A percentile compares a stretch with the other conserved stretches of the same genome.
These are phyloP conservation scores for Aleiodes leptofemur DNA, from an alignment of 2,888 invertebrate genomes.

Conservation along the genomic window DNA sequence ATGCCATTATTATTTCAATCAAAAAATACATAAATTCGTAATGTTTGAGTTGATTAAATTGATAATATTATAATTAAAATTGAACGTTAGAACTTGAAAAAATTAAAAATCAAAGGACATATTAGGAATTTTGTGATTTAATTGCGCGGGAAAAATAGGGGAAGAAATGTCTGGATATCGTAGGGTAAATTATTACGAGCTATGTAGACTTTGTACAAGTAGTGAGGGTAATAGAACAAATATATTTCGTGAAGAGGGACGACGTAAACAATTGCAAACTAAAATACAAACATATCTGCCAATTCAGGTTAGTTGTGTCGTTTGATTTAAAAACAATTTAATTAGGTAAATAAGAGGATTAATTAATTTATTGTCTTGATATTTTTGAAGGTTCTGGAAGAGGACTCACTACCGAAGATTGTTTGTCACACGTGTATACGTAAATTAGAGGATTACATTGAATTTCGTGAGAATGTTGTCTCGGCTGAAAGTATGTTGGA, in stretches of 20 bases:
- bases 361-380: background rate
- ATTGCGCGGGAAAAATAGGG: conserved; percentile 35
- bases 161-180: conserved; percentile 81
- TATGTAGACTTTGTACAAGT: conserved; percentile 83
- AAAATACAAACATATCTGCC: conserved; percentile 82
- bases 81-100: background rate
- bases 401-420: conserved; percentile 83
- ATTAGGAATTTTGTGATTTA: conserved; percentile 1
- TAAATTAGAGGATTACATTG: conserved; percentile 80
- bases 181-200: conserved; percentile 83
- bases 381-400: conserved; percentile 79
- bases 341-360: background rate
- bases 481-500: conserved; percentile 82
- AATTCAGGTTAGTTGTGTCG: conserved; percentile 76
- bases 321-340: conserved; percentile 6
- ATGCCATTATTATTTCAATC: conserved; percentile 48
- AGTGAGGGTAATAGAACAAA: conserved; percentile 82
- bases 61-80: background rate
- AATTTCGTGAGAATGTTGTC: conserved; percentile 81
- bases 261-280: conserved; percentile 79
- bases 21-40: conserved; percentile 6
- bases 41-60: conserved; percentile 4
- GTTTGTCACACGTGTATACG: conserved; percentile 81
- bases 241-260: conserved; percentile 82
- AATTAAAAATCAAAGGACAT: background rate